Conservation (phyloP, 2,797 vertebrate genomes). For the Gallinago solitaria region DNA sequence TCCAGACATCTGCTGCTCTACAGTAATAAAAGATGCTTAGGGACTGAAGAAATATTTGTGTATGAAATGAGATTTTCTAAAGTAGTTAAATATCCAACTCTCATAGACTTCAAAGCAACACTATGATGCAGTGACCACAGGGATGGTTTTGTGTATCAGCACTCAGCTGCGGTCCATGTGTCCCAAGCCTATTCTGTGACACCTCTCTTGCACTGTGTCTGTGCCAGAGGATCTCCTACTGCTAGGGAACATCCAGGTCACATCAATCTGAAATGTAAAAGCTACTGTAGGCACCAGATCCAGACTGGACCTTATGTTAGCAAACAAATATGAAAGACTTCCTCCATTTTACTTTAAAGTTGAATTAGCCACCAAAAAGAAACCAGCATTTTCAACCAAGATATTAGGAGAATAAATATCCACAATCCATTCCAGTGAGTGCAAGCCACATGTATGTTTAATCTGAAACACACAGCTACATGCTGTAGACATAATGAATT, state of each 20-base stretch:
- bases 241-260: background rate
- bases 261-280: background rate
- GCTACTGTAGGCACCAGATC: background rate
- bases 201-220: accelerated
- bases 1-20: background rate
- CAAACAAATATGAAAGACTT: background rate
- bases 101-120: background rate
- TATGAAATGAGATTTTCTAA: background rate
- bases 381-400: background rate
- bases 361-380: background rate
- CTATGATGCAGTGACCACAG: accelerated
- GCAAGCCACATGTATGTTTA: background rate
- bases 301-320: background rate
- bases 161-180: background rate
- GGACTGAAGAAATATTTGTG: background rate
- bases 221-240: background rate
- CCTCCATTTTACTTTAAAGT: background rate
- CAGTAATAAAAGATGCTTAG: background rate
- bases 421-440: background rate
- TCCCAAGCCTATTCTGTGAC: background rate
- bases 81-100: background rate
- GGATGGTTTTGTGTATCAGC: background rate
- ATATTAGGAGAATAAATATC: background rate
- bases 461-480: background rate
- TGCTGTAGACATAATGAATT: background rate